Evolutionary conservation across 2,113 vertebrate species (phyloP), one percentile per base, ranked within the genome.

Genomic region (Triplophysa rosa): DNA sequence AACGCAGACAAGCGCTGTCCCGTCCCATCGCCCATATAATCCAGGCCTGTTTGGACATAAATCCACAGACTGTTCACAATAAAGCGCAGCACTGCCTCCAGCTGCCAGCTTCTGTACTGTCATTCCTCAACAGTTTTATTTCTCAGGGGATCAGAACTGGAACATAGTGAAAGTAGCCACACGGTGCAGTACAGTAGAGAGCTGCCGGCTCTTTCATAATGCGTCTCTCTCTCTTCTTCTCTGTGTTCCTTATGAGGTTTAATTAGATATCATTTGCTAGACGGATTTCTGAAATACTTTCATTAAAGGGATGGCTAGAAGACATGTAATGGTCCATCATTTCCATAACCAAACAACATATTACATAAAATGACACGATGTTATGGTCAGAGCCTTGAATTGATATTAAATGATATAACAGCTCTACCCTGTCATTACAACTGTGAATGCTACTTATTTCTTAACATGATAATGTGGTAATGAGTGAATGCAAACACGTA

Each of bases 181-280:
- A 56, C 17, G 5, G 8, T 26, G 21, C 71, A 62, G 21, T 74
- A 45, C 54, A 62, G 37, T 45, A 62, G n/a, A 74, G 71, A 62
- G 58, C 71, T 47, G 56, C 56, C 24, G 14, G 52, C 8, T 19
- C 58, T 74, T 45, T 58, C 42, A 62, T 74, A 21, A 71, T 71
- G 17, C 24, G 17, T 45, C 13, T 42, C 70, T 58, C 29, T 37
- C 56, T 61, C 56, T 14, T 13, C 29, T 24, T 29, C 79, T 61
- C 16, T 71, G 42, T 45, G 42, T 45, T 45, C 42, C 19, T 21
- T 9, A 19, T 58, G 75, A 47, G 21, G 23, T 89, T 85, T 88
- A 87, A 90, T 89, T 88, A 81, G 81, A 47, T 61, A 59, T 88
- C 33, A 84, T 86, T 87, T 83, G 64, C 82, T 82, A 63, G 74